Base-by-base conservation (phyloP, 2,888 invertebrate genomes). In the Prenolepis imparis region DNA sequence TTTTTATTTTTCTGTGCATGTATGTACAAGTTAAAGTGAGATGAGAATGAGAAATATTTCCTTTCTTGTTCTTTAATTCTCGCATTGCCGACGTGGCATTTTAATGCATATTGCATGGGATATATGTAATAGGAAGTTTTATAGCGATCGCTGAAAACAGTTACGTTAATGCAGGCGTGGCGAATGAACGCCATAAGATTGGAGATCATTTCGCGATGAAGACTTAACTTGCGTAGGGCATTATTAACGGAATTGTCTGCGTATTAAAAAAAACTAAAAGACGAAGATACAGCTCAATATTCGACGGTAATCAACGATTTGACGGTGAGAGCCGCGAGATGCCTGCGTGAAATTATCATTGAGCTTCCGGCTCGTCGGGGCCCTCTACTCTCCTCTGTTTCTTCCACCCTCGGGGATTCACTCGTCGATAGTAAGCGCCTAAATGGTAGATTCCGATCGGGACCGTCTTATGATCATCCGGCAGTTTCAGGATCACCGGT, bases 381-480 rank as follows among this genome's bases (percentile, higher is more conserved):
- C 75, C 78, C 83, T 61, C 75, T 66, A 67, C 84, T 80, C 77
- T 59, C 57, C 70, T 18, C 63, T 41, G 52, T 66, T 57, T 72
- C 67, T 57, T 72, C 67, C 84, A 63, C 86, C 64, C 77, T 70
- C 86, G 59, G 80, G 67, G 73, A 82, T 78, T 63, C 77, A 61
- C 78, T 82, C 74, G 83, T 85, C 90, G 90, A 91, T 91, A 91
- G 90, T 86, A 86, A 88, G 85, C 82, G 83, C 87, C 85, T 87
- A 86, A 91, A 87, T 87, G 88, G 87, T 77, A 87, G 87, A 91
- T 89, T 86, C 88, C 88, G 90, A 91, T 92, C 91, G 91, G 88
- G 87, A 63, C 91, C 88, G 89, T 89, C 91, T 91, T 93, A 93
- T 93, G 91, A 93, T 93, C 93, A 93, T 92, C 90, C 87, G 90